A percentile compares a stretch with the other conserved stretches of the same genome.
phyloP scores from a whole-genome alignment of 2,113 vertebrate genomes.

The Phainopepla nitens region DNA sequence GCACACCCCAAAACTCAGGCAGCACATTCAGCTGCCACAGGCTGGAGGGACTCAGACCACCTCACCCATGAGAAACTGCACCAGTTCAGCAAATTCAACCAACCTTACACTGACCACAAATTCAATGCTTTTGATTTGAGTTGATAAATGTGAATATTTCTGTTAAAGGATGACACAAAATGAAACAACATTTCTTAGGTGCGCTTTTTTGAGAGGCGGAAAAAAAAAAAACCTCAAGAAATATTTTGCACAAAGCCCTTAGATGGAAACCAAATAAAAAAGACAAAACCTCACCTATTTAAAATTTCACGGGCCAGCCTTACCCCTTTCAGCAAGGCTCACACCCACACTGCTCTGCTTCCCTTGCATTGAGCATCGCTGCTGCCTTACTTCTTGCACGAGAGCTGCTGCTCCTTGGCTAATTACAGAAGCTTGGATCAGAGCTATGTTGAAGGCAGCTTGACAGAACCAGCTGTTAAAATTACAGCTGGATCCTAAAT shows the following conservation, averaged over 20 bases:
- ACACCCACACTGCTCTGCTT: not conserved
- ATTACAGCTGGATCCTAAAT: slow-evolving; percentile 34
- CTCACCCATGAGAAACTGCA: not conserved
- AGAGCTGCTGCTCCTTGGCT: not conserved
- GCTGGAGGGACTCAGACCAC: not conserved
- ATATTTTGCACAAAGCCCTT: not conserved
- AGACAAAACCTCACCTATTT: not conserved
- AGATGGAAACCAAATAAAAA: not conserved
- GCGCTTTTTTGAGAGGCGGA: not conserved
- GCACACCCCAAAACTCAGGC: not conserved
- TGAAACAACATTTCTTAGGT: not conserved
- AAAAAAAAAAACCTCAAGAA: fast-evolving
- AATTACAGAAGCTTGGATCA: slow-evolving; percentile 28
- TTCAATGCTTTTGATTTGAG: not conserved
- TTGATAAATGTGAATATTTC: not conserved
- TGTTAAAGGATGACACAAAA: not conserved
- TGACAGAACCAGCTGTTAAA: slow-evolving; percentile 60
- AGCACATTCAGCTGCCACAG: not conserved
- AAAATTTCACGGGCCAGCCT: not conserved
- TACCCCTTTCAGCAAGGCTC: not conserved
- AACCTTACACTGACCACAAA: not conserved
- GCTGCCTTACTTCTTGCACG: not conserved
- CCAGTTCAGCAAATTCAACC: not conserved
- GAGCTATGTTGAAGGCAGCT: slow-evolving; percentile 6
- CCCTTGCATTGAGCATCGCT: not conserved